These are phyloP conservation scores for Amyelois transitella DNA, from an alignment of 1,140 invertebrate species.

Conservation along the genomic window DNA sequence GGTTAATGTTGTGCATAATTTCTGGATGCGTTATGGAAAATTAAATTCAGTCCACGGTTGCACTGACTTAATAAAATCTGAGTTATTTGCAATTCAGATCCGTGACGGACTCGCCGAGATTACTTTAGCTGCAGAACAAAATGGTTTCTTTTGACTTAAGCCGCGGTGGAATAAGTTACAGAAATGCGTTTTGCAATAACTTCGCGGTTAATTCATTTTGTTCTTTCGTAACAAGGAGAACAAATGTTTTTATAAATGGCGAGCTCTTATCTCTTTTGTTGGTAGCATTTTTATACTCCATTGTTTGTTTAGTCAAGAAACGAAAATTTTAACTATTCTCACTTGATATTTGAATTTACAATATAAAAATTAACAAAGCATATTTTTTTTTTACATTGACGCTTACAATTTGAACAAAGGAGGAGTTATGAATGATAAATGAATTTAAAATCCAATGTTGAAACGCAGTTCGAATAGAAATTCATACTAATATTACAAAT, in stretches of 20 bases:
- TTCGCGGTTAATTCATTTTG: conserved; percentile 8
- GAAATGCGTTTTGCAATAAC: conserved; percentile 7
- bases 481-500: too few relatives aligned
- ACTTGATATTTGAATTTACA: too few relatives aligned
- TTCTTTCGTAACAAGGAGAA: background rate
- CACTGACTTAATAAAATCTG: conserved; percentile 47
- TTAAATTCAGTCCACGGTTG: conserved; percentile 35
- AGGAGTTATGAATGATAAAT: too few relatives aligned
- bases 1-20: conserved; percentile 22
- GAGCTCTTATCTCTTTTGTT: background rate
- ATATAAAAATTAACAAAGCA: too few relatives aligned
- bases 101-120: conserved; percentile 24
- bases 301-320: too few relatives aligned
- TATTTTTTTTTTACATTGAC: too few relatives aligned
- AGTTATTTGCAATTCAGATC: conserved; percentile 53
- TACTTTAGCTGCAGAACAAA: conserved; percentile 32
- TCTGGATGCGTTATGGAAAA: conserved; percentile 32
- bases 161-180: conserved; percentile 17
- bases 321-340: too few relatives aligned
- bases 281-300: too few relatives aligned
- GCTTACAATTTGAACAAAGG: too few relatives aligned
- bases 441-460: too few relatives aligned
- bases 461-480: too few relatives aligned
- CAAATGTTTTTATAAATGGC: background rate
- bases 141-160: conserved; percentile 33